Conservation (phyloP, 2,797 vertebrate genomes). For the Miichthys miiuy region DNA sequence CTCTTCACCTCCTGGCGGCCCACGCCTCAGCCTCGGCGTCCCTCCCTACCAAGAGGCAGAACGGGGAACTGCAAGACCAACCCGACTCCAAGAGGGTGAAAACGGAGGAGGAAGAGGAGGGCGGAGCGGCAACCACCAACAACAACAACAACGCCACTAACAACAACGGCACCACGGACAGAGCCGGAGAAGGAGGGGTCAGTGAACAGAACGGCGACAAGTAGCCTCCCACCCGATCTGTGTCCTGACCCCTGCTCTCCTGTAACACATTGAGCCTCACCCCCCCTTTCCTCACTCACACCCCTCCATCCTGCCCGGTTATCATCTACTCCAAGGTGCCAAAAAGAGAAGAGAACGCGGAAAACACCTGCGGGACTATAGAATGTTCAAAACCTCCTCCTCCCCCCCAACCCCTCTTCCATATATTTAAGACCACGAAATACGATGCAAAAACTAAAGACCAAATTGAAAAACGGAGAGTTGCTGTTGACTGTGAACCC, state of each 20-base stretch:
- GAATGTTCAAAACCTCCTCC: constrained; percentile 79
- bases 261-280: constrained; percentile 59
- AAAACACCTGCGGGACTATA: constrained; percentile 79
- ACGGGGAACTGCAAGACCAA: constrained; percentile 89
- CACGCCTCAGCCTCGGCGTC: constrained; percentile 95
- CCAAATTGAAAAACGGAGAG: constrained; percentile 61
- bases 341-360: constrained; percentile 87
- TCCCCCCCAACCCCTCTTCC: constrained; percentile 24
- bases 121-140: constrained; percentile 80
- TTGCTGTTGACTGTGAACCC: constrained; percentile 71
- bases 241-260: constrained; percentile 61
- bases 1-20: constrained; percentile 95
- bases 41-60: constrained; percentile 95
- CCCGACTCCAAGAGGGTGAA: constrained; percentile 92
- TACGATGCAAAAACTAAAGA: constrained; percentile 69
- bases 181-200: constrained; percentile 81
- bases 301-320: constrained; percentile 53
- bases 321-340: constrained; percentile 90
- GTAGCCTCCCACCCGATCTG: constrained; percentile 73
- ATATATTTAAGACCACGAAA: constrained; percentile 64
- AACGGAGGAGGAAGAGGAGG: constrained; percentile 81
- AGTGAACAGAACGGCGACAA: constrained; percentile 87
- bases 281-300: constrained; percentile 20
- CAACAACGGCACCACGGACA: constrained; percentile 62
- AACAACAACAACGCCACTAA: constrained; percentile 38